Percentiles rank a stretch among this genome's conserved stretches.
These are phyloP conservation scores for Macroramphosus scolopax DNA, from an alignment of 2,797 vertebrate species.

Conservation along the genomic window DNA sequence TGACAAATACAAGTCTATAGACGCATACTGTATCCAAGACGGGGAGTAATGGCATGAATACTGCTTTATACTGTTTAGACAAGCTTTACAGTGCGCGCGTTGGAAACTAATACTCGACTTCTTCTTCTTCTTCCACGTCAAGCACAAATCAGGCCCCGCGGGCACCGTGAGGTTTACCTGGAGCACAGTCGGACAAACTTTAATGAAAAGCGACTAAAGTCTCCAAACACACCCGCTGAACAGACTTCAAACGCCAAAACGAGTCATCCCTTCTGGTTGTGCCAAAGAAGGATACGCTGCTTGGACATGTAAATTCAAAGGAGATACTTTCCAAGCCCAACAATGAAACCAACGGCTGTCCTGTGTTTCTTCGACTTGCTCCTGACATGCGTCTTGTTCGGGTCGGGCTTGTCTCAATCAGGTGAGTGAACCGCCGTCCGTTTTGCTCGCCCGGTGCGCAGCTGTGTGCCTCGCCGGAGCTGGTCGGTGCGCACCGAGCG, in stretches of 20 bases:
- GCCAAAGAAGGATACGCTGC: constrained; percentile 63
- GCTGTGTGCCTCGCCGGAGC: too few relatives aligned
- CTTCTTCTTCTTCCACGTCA: constrained; percentile 11
- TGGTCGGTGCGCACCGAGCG: constrained; percentile 49
- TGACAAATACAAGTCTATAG: constrained; percentile 66
- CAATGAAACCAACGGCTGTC: constrained; percentile 74
- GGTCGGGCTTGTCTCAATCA: constrained; percentile 76
- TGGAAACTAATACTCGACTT: constrained; percentile 49
- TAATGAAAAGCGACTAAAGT: constrained; percentile 56
- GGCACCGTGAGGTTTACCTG: constrained; percentile 15
- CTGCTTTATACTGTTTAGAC: constrained; percentile 70
- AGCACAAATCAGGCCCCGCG: constrained; percentile 9
- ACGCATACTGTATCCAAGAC: constrained; percentile 76
- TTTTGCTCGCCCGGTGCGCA: constrained; percentile 35
- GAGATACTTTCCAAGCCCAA: constrained; percentile 72
- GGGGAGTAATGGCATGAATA: constrained; percentile 77
- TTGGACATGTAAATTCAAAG: constrained; percentile 83
- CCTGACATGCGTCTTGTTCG: constrained; percentile 70
- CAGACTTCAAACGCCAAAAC: constrained; percentile 36
- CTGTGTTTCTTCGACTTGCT: constrained; percentile 74
- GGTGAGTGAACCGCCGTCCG: constrained; percentile 70
- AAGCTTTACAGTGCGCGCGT: constrained; percentile 52
- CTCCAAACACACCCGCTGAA: constrained; percentile 56
- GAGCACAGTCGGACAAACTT: constrained; percentile 53
- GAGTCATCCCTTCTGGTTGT: constrained; percentile 41